Evolutionary conservation across 37 sponge, comb jelly and placozoan genomes (phyloP), one percentile per base, ranked within the genome.

Genomic region (Hormiphora californensis): DNA sequence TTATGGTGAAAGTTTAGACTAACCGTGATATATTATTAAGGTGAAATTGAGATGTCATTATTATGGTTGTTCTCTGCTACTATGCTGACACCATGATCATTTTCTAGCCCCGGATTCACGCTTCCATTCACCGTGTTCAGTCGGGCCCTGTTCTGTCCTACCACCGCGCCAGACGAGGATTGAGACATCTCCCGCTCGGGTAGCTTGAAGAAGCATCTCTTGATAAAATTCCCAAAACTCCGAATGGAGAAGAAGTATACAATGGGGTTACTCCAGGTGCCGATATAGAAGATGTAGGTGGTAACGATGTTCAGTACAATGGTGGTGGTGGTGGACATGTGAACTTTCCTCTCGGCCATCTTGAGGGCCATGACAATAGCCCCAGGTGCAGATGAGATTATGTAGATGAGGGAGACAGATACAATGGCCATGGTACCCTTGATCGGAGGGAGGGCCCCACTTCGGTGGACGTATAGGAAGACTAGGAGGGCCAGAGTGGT

Each of bases 261-360:
- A 12, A 40, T 22, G 23, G 81, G 81, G 27, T 73, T 73, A 30
- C n/a, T 43, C 25, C 40, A 73, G 46, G 40, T 73, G 35, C 81
- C 43, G 81, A 73, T 73, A 28, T 73, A 73, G 81, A 32, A 73
- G 46, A 73, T 73, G 81, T 73, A 73, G 41, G 81, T 41, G 17
- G 81, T 15, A 28, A 41, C 8, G 27, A 73, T 73, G 81, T 73
- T 73, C 4, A 21, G 43, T 0, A 73, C 32, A 37, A 46, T 27
- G 2, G 15, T 46, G 3, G 46, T 3, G 0, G 15, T 46, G 0
- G 35, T n/a, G 27, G 21, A 43, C 35, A 27, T 43, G 46, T 39
- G 43, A 21, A 73, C 35, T 4, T 4, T n/a, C 17, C 23, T 33
- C n/a, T n/a, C n/a, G 7, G 23, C 35, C 81, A 73, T 73, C 27